Evolutionary conservation across 1,140 invertebrate genomes (phyloP).

Genomic region (Scaptomyza pallida): DNA sequence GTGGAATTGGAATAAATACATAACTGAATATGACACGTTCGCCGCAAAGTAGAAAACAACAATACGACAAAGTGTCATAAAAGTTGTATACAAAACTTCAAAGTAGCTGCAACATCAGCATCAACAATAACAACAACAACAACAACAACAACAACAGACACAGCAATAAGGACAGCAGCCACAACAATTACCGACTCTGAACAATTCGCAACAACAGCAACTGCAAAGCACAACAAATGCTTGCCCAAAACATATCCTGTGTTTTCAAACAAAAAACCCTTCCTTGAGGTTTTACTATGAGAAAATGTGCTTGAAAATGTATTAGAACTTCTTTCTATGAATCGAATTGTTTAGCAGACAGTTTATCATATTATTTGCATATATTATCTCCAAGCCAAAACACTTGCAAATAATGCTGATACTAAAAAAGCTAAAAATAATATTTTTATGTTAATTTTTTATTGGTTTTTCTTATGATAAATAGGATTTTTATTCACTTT

Average conservation of each 20-base stretch:
- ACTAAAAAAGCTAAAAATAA: too few relatives aligned
- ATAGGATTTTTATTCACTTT: too few relatives aligned
- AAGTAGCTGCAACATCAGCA: constrained; percentile 68
- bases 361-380: too few relatives aligned
- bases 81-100: constrained; percentile 81
- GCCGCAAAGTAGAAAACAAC: constrained; percentile 74
- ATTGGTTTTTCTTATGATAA: too few relatives aligned
- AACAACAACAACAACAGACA: constrained; percentile 7
- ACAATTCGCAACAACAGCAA: constrained; percentile 30
- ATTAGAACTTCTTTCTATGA: too few relatives aligned
- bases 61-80: constrained; percentile 82
- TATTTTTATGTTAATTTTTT: too few relatives aligned
- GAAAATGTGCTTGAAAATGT: too few relatives aligned
- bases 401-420: too few relatives aligned
- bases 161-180: constrained; percentile 1
- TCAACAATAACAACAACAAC: constrained; percentile 10
- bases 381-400: too few relatives aligned
- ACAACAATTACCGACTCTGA: constrained; percentile 56
- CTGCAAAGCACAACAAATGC: neutral
- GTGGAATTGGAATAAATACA: constrained; percentile 75
- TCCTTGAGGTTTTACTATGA: too few relatives aligned
- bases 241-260: neutral
- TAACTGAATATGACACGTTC: constrained; percentile 81
- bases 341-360: too few relatives aligned
- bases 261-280: too few relatives aligned